Conservation (phyloP, 2,113 vertebrate genomes). For the Sylvilagus bachmani region DNA sequence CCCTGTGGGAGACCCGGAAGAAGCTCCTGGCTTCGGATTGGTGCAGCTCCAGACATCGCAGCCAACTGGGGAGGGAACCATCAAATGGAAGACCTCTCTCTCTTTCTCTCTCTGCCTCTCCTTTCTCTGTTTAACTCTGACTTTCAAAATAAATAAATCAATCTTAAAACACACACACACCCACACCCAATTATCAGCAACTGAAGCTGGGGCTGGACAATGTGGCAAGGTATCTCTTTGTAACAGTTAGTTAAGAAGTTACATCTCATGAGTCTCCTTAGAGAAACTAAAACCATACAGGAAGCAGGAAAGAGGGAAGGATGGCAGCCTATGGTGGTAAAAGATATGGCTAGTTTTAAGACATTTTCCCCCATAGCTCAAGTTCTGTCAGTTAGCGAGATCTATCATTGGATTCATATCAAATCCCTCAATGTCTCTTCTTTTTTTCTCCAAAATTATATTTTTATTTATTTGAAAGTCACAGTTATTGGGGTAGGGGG, state of each 20-base stretch:
- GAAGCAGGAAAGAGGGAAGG: not conserved
- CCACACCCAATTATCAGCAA: constrained; percentile 10
- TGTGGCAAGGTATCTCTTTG: constrained; percentile 7
- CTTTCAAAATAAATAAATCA: not conserved
- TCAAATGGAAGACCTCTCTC: too few species aligned
- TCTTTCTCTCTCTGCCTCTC: too few species aligned
- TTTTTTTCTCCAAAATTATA: too few species aligned
- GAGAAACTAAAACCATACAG: constrained; percentile 1
- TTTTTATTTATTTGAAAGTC: too few species aligned
- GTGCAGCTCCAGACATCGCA: too few species aligned
- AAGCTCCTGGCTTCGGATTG: too few species aligned
- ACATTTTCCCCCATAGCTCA: not conserved
- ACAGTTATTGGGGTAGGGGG: too few species aligned
- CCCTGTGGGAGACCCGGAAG: too few species aligned
- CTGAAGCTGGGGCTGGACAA: not conserved
- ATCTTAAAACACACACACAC: rapidly evolving
- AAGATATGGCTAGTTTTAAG: constrained; percentile 16
- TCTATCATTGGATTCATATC: not conserved
- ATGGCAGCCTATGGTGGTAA: not conserved
- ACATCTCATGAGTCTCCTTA: constrained; percentile 26
- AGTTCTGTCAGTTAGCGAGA: constrained; percentile 9
- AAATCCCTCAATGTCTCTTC: constrained; percentile 1
- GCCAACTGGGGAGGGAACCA: too few species aligned
- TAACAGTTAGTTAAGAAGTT: constrained; percentile 30
- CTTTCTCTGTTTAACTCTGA: too few species aligned